Evolutionary conservation across 1,140 invertebrate species (phyloP), one percentile per base, ranked within the genome.

Genomic region (Dysdera silvatica): DNA sequence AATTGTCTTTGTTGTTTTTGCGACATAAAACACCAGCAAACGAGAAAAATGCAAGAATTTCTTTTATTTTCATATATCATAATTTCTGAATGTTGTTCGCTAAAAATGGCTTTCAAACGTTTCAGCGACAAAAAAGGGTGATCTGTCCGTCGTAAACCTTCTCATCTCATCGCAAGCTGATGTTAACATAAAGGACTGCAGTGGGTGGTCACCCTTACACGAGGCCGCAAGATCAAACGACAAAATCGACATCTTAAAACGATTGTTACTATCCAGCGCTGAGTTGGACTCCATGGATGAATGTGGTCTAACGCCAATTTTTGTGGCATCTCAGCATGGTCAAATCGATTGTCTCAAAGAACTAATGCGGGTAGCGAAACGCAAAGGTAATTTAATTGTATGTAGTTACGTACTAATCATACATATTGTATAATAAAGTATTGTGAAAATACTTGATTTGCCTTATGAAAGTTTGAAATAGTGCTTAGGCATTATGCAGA

Each of bases 251-350:
- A 59, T 74, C 18, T 41, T 76, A 0, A 41, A 62, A 32, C 62
- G 56, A 33, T 59, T 78, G 10, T 33, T 78, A n/a, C 55, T 69
- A 20, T 58, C 70, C 54, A 72, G 71, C 23, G 73, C 74, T 14
- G 47, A 67, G 24, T 55, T 77, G n/a, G 69, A 72, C 54, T 41
- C 71, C 20, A 65, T 53, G 43, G 72, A 75, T 54, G 74, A 77
- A 49, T 70, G 72, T 47, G 66, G 72, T 18, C 63, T 76, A 8
- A 75, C 73, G 23, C 72, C 76, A n/a, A 51, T 78, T 6, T 77
- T 78, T 41, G 52, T 73, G 47, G 74, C 76, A 7, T 70, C 74
- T 7, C 73, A 76, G 52, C 69, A 70, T 67, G 75, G 75, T 16
- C 65, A 69, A 40, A 41, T 65, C 33, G 69, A 73, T 20, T 73